Evolutionary conservation across 2,797 vertebrate species (phyloP), one percentile per base, ranked within the genome.

Genomic region (Lacerta bilineata): DNA sequence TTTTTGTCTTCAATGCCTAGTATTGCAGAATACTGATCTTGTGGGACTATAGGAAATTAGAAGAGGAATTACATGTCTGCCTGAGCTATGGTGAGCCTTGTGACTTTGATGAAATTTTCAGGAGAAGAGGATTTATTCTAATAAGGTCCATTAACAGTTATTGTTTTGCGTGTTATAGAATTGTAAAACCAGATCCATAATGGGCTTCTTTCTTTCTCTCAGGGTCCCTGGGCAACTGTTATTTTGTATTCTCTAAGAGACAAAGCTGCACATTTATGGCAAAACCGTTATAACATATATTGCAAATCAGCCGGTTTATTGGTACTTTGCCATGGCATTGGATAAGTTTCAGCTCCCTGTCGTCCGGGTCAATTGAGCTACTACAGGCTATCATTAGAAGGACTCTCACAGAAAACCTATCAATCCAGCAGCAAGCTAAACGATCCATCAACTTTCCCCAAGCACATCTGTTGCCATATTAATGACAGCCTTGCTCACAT

Each of bases 401-500:
- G 29, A 71, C 6, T 79, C 20, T 74, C 29, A 29, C 76, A 90
- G 66, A 1, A 90, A 2, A 71, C 29, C 11, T 83, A 33, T 84
- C 33, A 85, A 90, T 87, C 69, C 46, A 87, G 41, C 85, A 41
- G 84, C 84, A 77, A 81, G 85, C 39, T 64, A 93, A 94, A 93
- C 86, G 80, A 78, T 5, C 61, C 33, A 6, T 91, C 79, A 87
- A 81, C 33, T 72, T 93, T 94, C 90, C 20, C 79, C 0, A 27
- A 92, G 74, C 41, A 92, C 81, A 92, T 93, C 86, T 91, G 72
- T 89, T 93, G 39, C 91, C 36, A n/a, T 43, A 10, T 79, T 78
- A 91, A 93, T 94, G 90, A 5, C 7, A 75, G 87, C 86, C 82
- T 72, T 87, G 59, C 75, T 83, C 36, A 83, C 33, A 76, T 23